phyloP scores from a whole-genome alignment of 2,888 invertebrate species.

The Drosophila neotestacea region DNA sequence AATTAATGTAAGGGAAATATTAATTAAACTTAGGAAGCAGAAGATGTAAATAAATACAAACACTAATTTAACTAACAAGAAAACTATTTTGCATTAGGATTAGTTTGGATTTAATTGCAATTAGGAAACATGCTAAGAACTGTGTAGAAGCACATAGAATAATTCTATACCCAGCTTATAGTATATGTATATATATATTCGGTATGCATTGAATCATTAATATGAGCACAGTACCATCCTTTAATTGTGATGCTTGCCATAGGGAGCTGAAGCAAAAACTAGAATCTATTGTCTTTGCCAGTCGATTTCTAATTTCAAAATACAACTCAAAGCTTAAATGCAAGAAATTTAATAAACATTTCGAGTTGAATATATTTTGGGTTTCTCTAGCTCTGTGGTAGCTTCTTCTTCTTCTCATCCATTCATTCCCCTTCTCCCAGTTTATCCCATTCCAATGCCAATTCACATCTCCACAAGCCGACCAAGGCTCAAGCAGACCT shows the following conservation, averaged over 20 bases:
- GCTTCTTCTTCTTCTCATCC: background rate
- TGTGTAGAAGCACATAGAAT: background rate
- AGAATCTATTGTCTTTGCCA: conserved; percentile 47
- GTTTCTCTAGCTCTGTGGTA: conserved; percentile 27
- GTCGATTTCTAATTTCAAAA: conserved; percentile 60
- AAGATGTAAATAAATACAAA: conserved; percentile 21
- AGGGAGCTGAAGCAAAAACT: conserved; percentile 14
- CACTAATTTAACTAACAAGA: conserved; percentile 2
- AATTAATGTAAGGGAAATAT: conserved; percentile 6
- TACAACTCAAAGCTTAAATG: conserved; percentile 74
- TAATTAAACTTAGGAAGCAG: background rate
- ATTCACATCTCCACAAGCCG: conserved; percentile 43
- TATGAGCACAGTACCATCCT: conserved; percentile 28
- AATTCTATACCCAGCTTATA: too few species aligned
- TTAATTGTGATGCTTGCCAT: conserved; percentile 31
- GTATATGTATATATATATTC: conserved; percentile 8
- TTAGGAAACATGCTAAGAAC: conserved; percentile 18
- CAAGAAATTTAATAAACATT: conserved; percentile 81
- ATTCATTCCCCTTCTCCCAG: conserved; percentile 4
- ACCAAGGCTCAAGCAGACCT: conserved; percentile 48
- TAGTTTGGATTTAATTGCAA: conserved; percentile 26
- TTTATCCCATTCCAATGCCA: conserved; percentile 25
- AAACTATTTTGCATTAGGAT: conserved; percentile 8
- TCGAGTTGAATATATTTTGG: conserved; percentile 71
- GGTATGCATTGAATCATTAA: conserved; percentile 55